Evolutionary conservation across 64 coral and sea anemone genomes (phyloP), one percentile per base, ranked within the genome.

Genomic region (Porites australiensis): DNA sequence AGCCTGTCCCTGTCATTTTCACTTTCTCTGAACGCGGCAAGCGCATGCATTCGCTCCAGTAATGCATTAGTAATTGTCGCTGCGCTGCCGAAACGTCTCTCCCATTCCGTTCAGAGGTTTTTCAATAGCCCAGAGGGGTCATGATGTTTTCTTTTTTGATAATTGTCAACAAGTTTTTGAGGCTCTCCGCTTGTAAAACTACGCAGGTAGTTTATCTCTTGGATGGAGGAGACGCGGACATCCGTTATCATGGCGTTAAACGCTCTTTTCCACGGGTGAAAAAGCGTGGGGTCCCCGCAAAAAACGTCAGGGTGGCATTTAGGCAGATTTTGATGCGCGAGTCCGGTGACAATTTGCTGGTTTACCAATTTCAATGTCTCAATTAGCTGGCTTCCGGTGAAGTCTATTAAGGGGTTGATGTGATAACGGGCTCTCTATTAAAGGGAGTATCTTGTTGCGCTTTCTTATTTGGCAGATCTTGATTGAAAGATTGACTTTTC

Each of bases 321-420:
- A 21, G 88, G 88, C 14, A 89, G 60, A 67, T 71, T 91, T 81
- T 91, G 89, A 51, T 64, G 49, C 27, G 89, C 77, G 22, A 82
- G 65, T 19, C 58, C 44, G 23, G 76, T 23, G 44, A 91, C 65
- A 51, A 82, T 82, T 90, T 90, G 13, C 75, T 84, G 79, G 49
- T 83, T 82, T 71, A 72, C 51, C 59, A 4, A 44, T 63, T 61
- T 67, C 49, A 48, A 69, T 67, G 62, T 65, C 63, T 86, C 62
- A n/a, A 44, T 65, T 60, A 86, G 19, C 49, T 49, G 23, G 49
- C 22, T n/a, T 47, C 27, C 69, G 64, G 27, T 60, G 55, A 47
- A 47, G 27, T 83, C 57, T 61, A 43, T 50, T 47, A 68, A 69
- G 10, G 55, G 55, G 58, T 63, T 49, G 64, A 21, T 63, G 59